Base-by-base conservation (phyloP, 2,888 invertebrate genomes). In the Teleiodes luculella region DNA sequence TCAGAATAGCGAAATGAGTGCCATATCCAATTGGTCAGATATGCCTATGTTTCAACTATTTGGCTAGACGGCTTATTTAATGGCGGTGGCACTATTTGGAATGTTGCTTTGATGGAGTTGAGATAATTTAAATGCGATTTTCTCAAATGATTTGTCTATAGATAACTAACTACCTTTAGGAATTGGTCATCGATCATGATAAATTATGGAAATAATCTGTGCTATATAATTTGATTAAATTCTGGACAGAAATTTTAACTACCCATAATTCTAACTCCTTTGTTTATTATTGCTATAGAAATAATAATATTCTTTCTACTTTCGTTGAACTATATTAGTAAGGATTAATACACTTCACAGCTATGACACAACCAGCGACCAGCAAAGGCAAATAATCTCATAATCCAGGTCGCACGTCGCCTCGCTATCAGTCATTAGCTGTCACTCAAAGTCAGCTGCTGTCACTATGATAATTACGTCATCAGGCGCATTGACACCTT, bases 61-160 rank as follows among this genome's bases (percentile, higher is more conserved):
- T 43, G 18, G 20, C n/a, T 43, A 18, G 46, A 30, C 13, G 13
- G 8, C 16, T 46, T 14, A 31, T 31, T 49, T 52, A 52, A 51
- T 50, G 50, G 51, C 47, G 20, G 30, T 43, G 14, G 18, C 3
- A 49, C 31, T 49, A 49, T 54, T 43, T 41, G 31, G 16, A 31
- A 46, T 31, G 31, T 7, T 46, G 31, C 14, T 14, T 11, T 14
- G 31, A 31, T 46, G 4, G 28, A 28, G 13, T 46, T 31, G 10
- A 39, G 30, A 41, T 47, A 18, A 28, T 47, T 47, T 14, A 16
- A 30, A 46, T 31, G 11, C 24, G 6, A 24, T 13, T 28, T 43
- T 43, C 7, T 13, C 31, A 14, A 46, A 30, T 1, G 30, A 46
- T 46, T 46, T 30, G 6, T 13, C 13, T 10, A 30, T 43, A 24